A percentile compares a stretch with the other conserved stretches of the same genome.
phyloP scores from a whole-genome alignment of 2,113 vertebrate genomes.

The Semicossyphus pulcher region DNA sequence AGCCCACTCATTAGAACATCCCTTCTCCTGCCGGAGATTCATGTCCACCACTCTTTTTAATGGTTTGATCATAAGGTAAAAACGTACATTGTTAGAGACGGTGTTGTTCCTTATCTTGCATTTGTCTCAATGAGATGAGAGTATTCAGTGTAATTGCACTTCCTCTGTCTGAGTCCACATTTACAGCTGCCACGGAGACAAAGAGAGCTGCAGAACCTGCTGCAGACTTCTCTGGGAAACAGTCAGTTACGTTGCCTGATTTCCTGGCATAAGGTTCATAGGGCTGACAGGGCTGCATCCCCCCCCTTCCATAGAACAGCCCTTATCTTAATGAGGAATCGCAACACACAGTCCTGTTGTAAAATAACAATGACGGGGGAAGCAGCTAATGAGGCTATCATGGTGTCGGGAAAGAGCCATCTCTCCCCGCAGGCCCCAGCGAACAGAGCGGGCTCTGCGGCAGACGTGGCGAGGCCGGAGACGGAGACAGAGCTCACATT shows the following conservation, averaged over 20 bases:
- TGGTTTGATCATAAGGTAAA: constrained; percentile 54
- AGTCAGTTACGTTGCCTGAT: constrained; percentile 72
- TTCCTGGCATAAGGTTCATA: constrained; percentile 77
- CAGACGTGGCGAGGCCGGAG: constrained; percentile 64
- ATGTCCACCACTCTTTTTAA: constrained; percentile 51
- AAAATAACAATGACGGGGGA: constrained; percentile 88
- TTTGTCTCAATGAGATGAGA: constrained; percentile 39
- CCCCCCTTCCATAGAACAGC: constrained; percentile 76
- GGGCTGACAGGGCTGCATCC: constrained; percentile 77
- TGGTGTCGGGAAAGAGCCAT: constrained; percentile 82
- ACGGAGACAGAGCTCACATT: constrained; percentile 80
- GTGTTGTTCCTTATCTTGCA: constrained; percentile 13
- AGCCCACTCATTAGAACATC: constrained; percentile 51
- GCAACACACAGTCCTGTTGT: constrained; percentile 86
- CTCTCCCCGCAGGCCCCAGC: constrained; percentile 79
- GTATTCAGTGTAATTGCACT: constrained; percentile 50
- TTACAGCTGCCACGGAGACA: constrained; percentile 53
- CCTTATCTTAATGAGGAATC: constrained; percentile 89
- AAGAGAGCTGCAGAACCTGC: constrained; percentile 30
- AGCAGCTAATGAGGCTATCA: constrained; percentile 88
- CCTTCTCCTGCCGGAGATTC: constrained; percentile 45
- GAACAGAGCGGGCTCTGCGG: constrained; percentile 70
- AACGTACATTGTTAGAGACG: constrained; percentile 21
- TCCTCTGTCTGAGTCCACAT: constrained; percentile 46
- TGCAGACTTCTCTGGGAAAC: constrained; percentile 70